These are phyloP conservation scores for Chouioia cunea DNA, from an alignment of 2,888 invertebrate species.

Conservation along the genomic window DNA sequence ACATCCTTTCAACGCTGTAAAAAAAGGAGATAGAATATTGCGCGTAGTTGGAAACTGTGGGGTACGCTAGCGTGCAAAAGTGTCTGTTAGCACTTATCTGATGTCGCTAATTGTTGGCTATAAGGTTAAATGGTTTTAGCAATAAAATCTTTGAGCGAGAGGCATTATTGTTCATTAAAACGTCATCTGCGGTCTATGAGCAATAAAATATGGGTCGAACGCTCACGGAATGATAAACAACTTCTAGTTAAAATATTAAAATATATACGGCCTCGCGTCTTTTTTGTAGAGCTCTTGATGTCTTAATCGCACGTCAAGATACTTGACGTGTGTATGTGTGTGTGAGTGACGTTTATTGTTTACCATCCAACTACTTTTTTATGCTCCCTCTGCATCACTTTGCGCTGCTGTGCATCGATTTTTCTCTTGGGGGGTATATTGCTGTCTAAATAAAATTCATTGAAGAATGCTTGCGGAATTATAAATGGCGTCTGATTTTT, in stretches of 20 bases:
- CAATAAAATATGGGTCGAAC: conserved; percentile 8
- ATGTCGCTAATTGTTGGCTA: conserved; percentile 13
- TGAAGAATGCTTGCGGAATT: not conserved
- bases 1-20: no score
- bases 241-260: conserved; percentile 11
- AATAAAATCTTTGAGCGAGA: conserved; percentile 8
- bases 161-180: conserved; percentile 1
- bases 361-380: not conserved
- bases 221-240: no score
- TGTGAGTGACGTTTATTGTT: conserved; percentile 12
- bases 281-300: not conserved
- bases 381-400: not conserved
- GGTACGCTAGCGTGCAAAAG: not conserved
- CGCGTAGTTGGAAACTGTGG: no score
- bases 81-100: conserved; percentile 24
- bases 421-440: not conserved
- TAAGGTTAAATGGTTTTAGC: conserved; percentile 17
- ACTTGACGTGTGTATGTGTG: not conserved
- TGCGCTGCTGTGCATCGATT: conserved; percentile 6
- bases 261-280: not conserved
- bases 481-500: not conserved
- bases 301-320: conserved; percentile 1
- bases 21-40: no score
- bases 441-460: conserved; percentile 3
- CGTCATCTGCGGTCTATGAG: no score